Conservation (phyloP, 1,140 invertebrate species). For the Calosoma granatense region DNA sequence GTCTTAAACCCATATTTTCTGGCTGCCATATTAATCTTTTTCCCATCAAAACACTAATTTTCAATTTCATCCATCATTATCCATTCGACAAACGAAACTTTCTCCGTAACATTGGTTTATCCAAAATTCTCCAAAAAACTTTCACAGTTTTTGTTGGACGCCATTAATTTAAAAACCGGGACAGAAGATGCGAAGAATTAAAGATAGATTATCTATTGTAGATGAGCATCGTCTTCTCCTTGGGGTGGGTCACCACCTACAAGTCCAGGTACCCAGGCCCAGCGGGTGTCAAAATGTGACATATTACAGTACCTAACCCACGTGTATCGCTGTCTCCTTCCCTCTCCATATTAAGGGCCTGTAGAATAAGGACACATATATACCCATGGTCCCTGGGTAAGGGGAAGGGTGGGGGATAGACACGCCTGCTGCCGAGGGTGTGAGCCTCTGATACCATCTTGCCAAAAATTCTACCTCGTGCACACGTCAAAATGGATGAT, state of each 20-base stretch:
- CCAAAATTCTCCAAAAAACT: too few species aligned
- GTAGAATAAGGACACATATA: neutral
- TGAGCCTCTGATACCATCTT: constrained; percentile 7
- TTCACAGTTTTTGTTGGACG: too few species aligned
- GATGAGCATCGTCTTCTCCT: too few species aligned
- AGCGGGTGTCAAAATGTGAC: constrained; percentile 5
- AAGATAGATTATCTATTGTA: too few species aligned
- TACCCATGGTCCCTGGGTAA: neutral
- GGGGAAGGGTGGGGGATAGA: neutral
- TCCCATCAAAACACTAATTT: too few species aligned
- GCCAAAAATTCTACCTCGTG: neutral
- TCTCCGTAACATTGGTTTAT: too few species aligned
- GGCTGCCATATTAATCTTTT: too few species aligned
- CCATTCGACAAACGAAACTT: too few species aligned
- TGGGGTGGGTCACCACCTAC: neutral
- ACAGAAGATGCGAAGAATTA: too few species aligned
- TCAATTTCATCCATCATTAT: too few species aligned
- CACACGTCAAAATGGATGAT: neutral
- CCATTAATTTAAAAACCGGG: too few species aligned
- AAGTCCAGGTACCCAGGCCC: neutral
- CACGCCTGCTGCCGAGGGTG: neutral
- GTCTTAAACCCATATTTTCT: too few species aligned
- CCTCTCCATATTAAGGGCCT: neutral
- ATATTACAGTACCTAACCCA: neutral
- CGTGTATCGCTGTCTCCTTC: neutral